A percentile compares a stretch with the other conserved stretches of the same genome.
Conservation (phyloP, 2,888 invertebrate species). For the Hetaerina titia region DNA sequence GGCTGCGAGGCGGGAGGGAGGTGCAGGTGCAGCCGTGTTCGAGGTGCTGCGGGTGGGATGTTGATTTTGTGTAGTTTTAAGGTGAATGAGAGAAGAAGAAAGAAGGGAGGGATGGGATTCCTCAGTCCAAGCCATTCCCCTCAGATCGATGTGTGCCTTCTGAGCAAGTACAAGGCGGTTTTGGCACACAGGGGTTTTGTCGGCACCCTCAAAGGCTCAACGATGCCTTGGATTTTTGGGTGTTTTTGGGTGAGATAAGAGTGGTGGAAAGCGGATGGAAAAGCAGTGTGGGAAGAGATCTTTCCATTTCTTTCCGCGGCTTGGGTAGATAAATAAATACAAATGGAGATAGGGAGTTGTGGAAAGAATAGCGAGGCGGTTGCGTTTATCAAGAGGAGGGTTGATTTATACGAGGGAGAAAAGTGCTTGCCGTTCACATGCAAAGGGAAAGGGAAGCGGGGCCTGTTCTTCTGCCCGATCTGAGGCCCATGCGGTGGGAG, state of each 20-base stretch:
- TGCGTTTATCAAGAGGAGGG: not conserved
- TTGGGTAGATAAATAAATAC: conserved; percentile 4
- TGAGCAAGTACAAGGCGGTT: not conserved
- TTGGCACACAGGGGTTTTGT: conserved; percentile 1
- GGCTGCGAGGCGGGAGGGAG: not conserved
- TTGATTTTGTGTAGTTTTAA: not conserved
- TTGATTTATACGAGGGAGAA: not conserved
- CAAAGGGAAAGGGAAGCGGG: not conserved
- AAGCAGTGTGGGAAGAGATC: not conserved
- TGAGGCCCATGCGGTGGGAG: not conserved
- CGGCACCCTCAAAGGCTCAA: not conserved
- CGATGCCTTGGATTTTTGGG: not conserved
- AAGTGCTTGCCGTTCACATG: not conserved
- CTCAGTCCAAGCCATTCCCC: not conserved
- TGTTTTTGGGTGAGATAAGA: conserved; percentile 23
- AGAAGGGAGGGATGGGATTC: not conserved
- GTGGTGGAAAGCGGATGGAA: conserved; percentile 4
- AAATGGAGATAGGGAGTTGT: not conserved
- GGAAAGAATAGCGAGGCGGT: not conserved
- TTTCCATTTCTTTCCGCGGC: not conserved
- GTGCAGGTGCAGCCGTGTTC: not conserved
- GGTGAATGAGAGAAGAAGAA: not conserved
- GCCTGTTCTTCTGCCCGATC: not conserved
- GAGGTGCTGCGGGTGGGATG: not conserved
- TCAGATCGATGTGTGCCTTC: not conserved